Conservation (phyloP, 2,113 vertebrate genomes). For the Puma concolor region DNA sequence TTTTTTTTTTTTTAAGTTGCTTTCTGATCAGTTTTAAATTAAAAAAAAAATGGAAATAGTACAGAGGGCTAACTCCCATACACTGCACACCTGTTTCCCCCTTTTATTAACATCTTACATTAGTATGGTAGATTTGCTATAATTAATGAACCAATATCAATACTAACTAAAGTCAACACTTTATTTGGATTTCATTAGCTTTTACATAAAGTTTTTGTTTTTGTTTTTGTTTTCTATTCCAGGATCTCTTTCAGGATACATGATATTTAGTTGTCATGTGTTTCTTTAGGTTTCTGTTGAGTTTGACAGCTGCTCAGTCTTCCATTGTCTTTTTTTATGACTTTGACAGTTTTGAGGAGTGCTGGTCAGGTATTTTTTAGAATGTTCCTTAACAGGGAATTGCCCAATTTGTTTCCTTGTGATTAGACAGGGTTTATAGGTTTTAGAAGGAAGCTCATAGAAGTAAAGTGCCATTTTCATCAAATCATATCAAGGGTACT, state of each 20-base stretch:
- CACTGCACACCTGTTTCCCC: background rate
- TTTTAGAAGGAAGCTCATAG: background rate
- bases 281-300: background rate
- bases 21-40: background rate
- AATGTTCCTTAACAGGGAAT: background rate
- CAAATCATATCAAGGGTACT: background rate
- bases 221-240: background rate
- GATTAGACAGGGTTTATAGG: background rate
- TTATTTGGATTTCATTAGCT: background rate
- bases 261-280: background rate
- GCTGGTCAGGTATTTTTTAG: background rate
- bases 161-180: background rate
- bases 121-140: background rate
- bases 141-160: background rate
- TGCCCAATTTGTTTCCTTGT: background rate
- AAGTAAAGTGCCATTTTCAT: background rate
- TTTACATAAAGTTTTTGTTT: background rate
- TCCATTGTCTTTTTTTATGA: background rate
- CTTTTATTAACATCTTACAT: background rate
- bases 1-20: background rate
- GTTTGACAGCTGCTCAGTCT: background rate
- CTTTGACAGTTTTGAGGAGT: background rate
- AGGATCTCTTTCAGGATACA: background rate
- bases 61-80: background rate
- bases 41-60: background rate